Base-by-base conservation (phyloP, 35 echinoderm and acorn worm species). In the Lytechinus pictus region DNA sequence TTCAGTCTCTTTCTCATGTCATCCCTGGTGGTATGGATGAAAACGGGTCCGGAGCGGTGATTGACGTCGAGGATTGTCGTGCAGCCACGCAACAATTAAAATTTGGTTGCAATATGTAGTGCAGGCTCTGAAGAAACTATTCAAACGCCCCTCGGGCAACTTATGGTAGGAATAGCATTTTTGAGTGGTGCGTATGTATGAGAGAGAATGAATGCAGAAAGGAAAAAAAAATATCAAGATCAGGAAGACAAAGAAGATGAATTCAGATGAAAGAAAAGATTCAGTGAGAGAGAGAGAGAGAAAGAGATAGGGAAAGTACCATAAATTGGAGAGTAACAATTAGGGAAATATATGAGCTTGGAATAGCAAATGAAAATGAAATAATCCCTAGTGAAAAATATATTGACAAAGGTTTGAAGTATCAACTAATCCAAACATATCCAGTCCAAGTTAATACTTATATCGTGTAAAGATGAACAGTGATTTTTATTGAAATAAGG, bases 41-140 rank as follows among this genome's bases (percentile, higher is more conserved):
- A 79, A 79, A 79, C 66, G 16, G 66, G 66, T 79, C 66, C 66
- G 0, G 66, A 79, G 66, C 66, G 8, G 16, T 79, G 66, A 79
- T 79, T 79, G 66, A 79, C 66, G 66, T 79, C 7, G n/a, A 6
- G 66, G 66, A 79, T 79, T 79, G 66, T 79, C 19, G 66, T 79
- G 66, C 66, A 79, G 66, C 66, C 66, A 79, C 66, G 66, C 66
- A 79, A 79, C 66, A 79, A 79, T 79, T 79, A 79, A 79, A 79
- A 79, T 79, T 79, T 14, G 66, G 66, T 24, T 24, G 66, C 66
- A 16, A 79, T 79, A 79, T 79, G 66, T 79, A 79, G 66, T 79
- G 66, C 66, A 79, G 66, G 66, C 14, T 79, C 21, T 2, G 66
- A 79, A 24, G 21, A 79, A 79, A 79, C 19, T 79, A 79, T 79